Conservation (phyloP, 2,797 vertebrate species). For the Mormyrops boulengeri region DNA sequence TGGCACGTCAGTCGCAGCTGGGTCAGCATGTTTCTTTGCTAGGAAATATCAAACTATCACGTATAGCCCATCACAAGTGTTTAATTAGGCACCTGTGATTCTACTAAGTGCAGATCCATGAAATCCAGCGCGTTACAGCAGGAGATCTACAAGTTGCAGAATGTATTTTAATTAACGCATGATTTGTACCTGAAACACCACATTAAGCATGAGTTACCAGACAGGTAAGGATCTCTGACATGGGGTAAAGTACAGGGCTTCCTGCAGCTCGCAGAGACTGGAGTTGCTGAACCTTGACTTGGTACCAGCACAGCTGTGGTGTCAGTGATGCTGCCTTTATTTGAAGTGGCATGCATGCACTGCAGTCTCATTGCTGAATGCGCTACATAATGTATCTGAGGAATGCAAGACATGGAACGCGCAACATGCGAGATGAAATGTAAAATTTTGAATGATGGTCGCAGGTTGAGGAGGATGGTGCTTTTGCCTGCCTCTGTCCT, state of each 20-base stretch:
- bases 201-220: not conserved
- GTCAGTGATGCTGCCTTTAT: not conserved
- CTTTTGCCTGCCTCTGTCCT: not conserved
- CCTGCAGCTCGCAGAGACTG: not conserved
- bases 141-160: not conserved
- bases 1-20: conserved; percentile 21
- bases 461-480: not conserved
- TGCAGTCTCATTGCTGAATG: not conserved
- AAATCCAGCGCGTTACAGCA: not conserved
- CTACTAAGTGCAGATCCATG: not conserved
- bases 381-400: not conserved
- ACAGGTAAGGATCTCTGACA: not conserved
- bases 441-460: not conserved
- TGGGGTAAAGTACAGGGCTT: not conserved
- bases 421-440: not conserved
- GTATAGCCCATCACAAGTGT: not conserved
- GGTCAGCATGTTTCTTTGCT: not conserved
- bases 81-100: not conserved
- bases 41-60: not conserved
- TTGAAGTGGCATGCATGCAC: not conserved
- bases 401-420: not conserved
- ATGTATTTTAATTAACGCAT: conserved; percentile 5
- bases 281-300: not conserved
- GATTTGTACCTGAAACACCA: not conserved
- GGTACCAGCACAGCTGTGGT: not conserved